Evolutionary conservation across 2,888 invertebrate species (phyloP), one percentile per base, ranked within the genome.

Genomic region (Trichogramma evanescens): DNA sequence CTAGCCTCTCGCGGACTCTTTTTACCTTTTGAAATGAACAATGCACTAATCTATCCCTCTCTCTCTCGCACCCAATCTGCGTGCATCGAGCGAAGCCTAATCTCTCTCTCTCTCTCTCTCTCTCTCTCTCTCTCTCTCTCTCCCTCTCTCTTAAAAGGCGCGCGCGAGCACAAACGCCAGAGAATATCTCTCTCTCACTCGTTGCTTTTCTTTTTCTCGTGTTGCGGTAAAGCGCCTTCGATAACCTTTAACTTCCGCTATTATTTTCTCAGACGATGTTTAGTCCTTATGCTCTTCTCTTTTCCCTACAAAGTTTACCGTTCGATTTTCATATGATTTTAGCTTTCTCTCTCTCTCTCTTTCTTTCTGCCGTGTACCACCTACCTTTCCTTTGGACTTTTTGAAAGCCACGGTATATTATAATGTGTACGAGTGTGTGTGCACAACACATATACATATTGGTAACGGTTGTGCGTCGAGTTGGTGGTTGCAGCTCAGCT

Each of bases 271-370:
- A 39, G 26, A 26, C 9, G 48, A 55, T 50, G 53, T 50, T 59
- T 46, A 26, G 50, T 8, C 40, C 38, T 43, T 26, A 2, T 26
- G 26, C 13, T 7, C 42, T 38, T 54, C n/a, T 40, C 6, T 5
- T 54, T 50, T 43, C 38, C n/a, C 6, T 40, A 46, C 54, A 41
- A 48, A 6, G 49, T 55, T 56, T 53, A 59, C 52, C 56, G 56
- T 55, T 53, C 53, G 56, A 56, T 60, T 52, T 53, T 60, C 60
- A 53, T 53, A 56, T 50, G 49, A 56, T 60, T 56, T 44, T 44
- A 7, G 38, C 45, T 48, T 42, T 9, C 39, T 45, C 50, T 39
- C 40, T 44, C 13, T 56, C 50, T 43, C 9, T 50, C 46, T 51
- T 7, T 51, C 57, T 46, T 45, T 51, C 45, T 10, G 4, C 4